Evolutionary conservation across 2,888 invertebrate genomes (phyloP).

Genomic region (Tromatobia lineatoria): DNA sequence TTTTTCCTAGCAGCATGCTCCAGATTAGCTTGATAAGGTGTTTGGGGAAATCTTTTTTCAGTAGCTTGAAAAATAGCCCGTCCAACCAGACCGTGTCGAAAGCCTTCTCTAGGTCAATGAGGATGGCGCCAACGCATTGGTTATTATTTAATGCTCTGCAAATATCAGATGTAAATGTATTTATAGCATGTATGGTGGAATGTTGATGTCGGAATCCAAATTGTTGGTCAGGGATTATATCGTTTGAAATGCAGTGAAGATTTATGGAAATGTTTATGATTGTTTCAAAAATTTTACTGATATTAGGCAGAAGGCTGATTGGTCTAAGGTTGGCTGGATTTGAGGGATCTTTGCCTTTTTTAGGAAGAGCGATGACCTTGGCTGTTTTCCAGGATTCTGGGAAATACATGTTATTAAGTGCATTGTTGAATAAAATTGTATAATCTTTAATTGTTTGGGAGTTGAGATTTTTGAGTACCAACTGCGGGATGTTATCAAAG

Average conservation of each 20-base stretch:
- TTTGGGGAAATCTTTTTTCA: no score
- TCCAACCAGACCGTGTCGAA: no score
- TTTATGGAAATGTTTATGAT: no score
- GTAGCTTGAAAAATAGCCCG: no score
- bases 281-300: conserved; percentile 29
- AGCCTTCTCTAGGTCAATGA: conserved; percentile 63
- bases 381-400: conserved; percentile 64
- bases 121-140: background rate
- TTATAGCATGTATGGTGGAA: no score
- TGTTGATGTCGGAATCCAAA: background rate
- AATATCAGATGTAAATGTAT: no score
- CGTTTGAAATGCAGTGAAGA: background rate
- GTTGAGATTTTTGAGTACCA: conserved; percentile 61
- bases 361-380: conserved; percentile 52
- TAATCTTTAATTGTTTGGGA: conserved; percentile 27
- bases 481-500: no score
- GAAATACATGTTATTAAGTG: conserved; percentile 63
- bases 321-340: no score
- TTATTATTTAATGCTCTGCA: conserved; percentile 28
- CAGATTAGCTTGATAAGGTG: no score
- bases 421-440: conserved; percentile 63
- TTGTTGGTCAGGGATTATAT: background rate
- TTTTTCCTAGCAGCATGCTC: no score
- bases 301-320: no score
- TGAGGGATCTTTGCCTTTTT: no score